These are phyloP conservation scores for Porites evermanni DNA, from an alignment of 92 coral and sea anemone species.

Conservation along the genomic window DNA sequence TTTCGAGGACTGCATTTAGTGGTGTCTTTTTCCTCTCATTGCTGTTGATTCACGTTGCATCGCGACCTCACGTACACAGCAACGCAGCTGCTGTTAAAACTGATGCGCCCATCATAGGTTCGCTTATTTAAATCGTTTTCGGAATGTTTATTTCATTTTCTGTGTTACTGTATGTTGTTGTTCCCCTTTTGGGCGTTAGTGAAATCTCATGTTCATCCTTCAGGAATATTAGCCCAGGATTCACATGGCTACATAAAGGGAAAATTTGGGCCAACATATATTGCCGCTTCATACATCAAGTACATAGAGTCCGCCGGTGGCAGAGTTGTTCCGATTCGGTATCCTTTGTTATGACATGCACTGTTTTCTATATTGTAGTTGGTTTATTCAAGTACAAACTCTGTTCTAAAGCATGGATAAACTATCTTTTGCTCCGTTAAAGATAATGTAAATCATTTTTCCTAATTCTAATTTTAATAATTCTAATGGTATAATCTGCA, in stretches of 20 bases:
- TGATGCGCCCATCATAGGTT: slow-evolving; percentile 67
- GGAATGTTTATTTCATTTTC: not conserved
- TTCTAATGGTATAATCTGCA: too few species aligned
- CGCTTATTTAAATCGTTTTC: not conserved
- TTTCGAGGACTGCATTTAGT: not conserved
- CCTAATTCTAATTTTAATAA: too few species aligned
- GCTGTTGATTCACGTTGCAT: not conserved
- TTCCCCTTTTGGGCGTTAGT: too few species aligned
- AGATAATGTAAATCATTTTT: too few species aligned
- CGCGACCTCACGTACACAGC: slow-evolving; percentile 3
- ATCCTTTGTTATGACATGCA: slow-evolving; percentile 31
- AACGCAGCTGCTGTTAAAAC: slow-evolving; percentile 7
- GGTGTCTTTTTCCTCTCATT: not conserved
- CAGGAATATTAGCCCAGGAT: slow-evolving; percentile 86
- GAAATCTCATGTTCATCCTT: not conserved
- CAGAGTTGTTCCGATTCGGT: slow-evolving; percentile 90
- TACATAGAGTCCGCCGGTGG: slow-evolving; percentile 96
- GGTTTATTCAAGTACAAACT: too few species aligned
- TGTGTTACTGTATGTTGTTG: too few species aligned
- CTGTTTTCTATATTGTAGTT: not conserved
- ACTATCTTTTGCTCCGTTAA: too few species aligned
- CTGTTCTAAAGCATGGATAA: too few species aligned
- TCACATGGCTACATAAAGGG: slow-evolving; percentile 46
- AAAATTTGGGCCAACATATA: slow-evolving; percentile 73
- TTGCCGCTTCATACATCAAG: slow-evolving; percentile 92